Base-by-base conservation (phyloP, 1,140 invertebrate genomes). In the Sitophilus oryzae region DNA sequence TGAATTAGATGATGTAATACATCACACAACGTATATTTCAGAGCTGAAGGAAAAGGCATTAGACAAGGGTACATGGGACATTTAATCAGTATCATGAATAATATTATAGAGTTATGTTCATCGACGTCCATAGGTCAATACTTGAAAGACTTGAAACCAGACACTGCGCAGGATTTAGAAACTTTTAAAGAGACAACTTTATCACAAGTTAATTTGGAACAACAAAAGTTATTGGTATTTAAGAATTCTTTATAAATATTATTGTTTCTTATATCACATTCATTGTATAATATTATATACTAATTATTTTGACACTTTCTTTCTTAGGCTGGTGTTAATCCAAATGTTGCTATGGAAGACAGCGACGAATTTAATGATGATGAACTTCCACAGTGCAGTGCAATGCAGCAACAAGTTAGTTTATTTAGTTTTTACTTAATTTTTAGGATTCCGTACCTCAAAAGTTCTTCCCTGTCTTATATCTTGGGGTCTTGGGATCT, bases 201-300 rank as follows among this genome's bases (percentile, higher is more conserved):
- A 48, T 64, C 70, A 21, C 79, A 82, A 64, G 74, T 80, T 6
- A 86, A 86, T 67, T 79, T 79, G 49, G 76, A 71, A 58, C 82
- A 85, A 65, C 69, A 79, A 62, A 74, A 79, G 49, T 51, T 69
- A 56, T 61, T 80, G 71, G 79, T 80, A 70, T 67, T n/a, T n/a
- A n/a, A n/a, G n/a, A n/a, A n/a, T n/a, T n/a, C n/a, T n/a, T n/a
- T n/a, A n/a, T n/a, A n/a, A n/a, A n/a, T n/a, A n/a, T n/a, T n/a
- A n/a, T n/a, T n/a, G n/a, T n/a, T n/a, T n/a, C n/a, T n/a, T n/a
- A n/a, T n/a, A n/a, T n/a, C n/a, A n/a, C n/a, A n/a, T 37, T 20
- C 5, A 43, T 52, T 34, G 8, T 42, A 22, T 6, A 23, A 22
- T 14, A 15, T n/a, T 38, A 16, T 10, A 9, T 23, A 52, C 15